Evolutionary conservation across 1,140 invertebrate genomes (phyloP), one percentile per base, ranked within the genome.

Genomic region (Stenopsyche tienmushanensis): DNA sequence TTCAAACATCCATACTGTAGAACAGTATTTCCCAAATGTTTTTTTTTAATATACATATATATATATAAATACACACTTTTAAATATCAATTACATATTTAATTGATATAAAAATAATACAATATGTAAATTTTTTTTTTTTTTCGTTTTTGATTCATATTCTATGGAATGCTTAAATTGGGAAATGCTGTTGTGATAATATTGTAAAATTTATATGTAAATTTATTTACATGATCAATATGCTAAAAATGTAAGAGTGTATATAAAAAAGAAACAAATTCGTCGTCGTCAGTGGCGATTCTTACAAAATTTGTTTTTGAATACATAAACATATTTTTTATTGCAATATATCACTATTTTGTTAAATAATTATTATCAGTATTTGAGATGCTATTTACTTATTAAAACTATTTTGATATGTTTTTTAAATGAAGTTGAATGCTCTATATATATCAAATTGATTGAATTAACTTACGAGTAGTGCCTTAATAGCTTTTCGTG

Each of bases 291-390:
- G n/a, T n/a, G n/a, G n/a, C n/a, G n/a, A n/a, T n/a, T n/a, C n/a
- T n/a, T n/a, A n/a, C n/a, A n/a, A n/a, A n/a, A n/a, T n/a, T n/a
- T n/a, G n/a, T n/a, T n/a, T n/a, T n/a, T n/a, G n/a, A 50, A 59
- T 44, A 50, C 45, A 54, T 25, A 58, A 20, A 58, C 41, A 57
- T 53, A 57, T 57, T 57, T 57, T 42, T 41, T 65, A 59, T 58
- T 18, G 57, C 47, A 53, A 44, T 47, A 60, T 59, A 53, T 45
- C 58, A 26, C 42, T 54, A 58, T 49, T 44, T 42, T 65, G 49
- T 52, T 55, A 42, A 63, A 52, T 53, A 26, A 52, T 44, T 52
- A 60, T 53, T 59, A 62, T 41, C 45, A 52, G 45, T 62, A 62
- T 60, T 60, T 17, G 13, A 34, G 29, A 34, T 34, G 29, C 29